Evolutionary conservation across 2,113 vertebrate genomes (phyloP).

Genomic region (Myrmecobius fasciatus): DNA sequence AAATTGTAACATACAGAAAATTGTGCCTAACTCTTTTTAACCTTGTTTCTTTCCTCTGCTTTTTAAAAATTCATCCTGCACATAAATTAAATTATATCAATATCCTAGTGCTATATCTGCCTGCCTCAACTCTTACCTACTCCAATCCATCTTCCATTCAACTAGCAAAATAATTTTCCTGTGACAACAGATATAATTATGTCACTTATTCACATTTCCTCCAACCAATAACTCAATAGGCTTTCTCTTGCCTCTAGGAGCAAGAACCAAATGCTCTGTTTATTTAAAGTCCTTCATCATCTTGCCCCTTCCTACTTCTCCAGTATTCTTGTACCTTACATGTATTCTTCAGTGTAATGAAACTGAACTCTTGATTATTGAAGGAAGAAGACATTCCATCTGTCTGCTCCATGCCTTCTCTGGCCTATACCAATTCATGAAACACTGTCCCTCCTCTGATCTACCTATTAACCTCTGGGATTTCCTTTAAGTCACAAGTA

Average conservation of each 20-base stretch:
- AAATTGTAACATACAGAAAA: neutral
- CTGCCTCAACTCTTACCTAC: neutral
- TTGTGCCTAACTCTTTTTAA: neutral
- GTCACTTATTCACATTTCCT: neutral
- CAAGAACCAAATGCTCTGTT: neutral
- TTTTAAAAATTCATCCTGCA: neutral
- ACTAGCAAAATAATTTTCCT: conserved; percentile 54
- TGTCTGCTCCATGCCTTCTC: too few species aligned
- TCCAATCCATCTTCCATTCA: conserved; percentile 34
- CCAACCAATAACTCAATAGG: too few species aligned
- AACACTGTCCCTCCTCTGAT: too few species aligned
- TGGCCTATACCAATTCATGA: too few species aligned
- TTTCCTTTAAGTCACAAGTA: too few species aligned
- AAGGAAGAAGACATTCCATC: too few species aligned
- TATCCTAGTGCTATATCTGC: neutral
- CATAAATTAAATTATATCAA: neutral
- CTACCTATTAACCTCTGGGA: too few species aligned
- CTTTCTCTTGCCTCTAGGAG: too few species aligned
- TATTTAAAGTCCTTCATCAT: neutral
- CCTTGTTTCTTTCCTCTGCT: neutral
- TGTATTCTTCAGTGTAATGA: too few species aligned
- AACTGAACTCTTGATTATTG: too few species aligned
- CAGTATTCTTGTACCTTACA: neutral
- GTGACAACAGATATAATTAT: neutral
- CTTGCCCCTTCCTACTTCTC: neutral